phyloP scores from a whole-genome alignment of 2,797 vertebrate species.

The Melanogrammus aeglefinus region DNA sequence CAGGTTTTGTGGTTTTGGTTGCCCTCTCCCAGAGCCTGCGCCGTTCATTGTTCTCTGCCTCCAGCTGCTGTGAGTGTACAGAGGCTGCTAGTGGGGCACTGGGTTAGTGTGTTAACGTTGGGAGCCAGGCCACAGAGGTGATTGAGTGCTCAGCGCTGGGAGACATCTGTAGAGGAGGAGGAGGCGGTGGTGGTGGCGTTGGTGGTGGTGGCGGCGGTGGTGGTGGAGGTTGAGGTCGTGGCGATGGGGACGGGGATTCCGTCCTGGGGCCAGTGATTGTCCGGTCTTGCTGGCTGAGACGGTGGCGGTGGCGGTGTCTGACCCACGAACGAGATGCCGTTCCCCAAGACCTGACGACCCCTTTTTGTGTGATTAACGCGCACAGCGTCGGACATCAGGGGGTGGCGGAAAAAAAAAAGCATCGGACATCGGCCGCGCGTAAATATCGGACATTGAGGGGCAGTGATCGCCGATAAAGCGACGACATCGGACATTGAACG shows the following conservation, averaged over 20 bases:
- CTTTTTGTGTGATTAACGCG: constrained; percentile 16
- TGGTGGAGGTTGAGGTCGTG: constrained; percentile 8
- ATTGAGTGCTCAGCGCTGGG: constrained; percentile 37
- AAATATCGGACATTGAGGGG: not conserved
- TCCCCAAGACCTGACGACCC: constrained; percentile 35
- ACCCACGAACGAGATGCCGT: constrained; percentile 43
- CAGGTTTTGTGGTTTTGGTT: not conserved
- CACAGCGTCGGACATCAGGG: not conserved
- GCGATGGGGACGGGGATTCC: constrained; percentile 46
- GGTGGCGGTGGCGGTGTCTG: not conserved
- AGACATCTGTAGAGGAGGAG: constrained; percentile 41
- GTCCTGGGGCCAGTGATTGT: constrained; percentile 40
- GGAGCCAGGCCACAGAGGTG: constrained; percentile 50
- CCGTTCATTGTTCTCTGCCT: constrained; percentile 50
- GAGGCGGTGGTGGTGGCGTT: no score
- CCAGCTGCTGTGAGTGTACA: constrained; percentile 55
- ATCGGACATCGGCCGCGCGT: not conserved
- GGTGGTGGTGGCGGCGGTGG: constrained; percentile 9
- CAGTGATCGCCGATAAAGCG: constrained; percentile 8
- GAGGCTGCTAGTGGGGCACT: constrained; percentile 58
- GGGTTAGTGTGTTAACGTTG: constrained; percentile 69
- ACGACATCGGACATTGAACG: not conserved
- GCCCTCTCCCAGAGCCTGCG: constrained; percentile 19
- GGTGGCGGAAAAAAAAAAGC: not conserved
- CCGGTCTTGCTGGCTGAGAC: constrained; percentile 6